A percentile compares a stretch with the other conserved stretches of the same genome.
Evolutionary conservation across 2,888 invertebrate genomes (phyloP).

Genomic region (Dasypolia templi): DNA sequence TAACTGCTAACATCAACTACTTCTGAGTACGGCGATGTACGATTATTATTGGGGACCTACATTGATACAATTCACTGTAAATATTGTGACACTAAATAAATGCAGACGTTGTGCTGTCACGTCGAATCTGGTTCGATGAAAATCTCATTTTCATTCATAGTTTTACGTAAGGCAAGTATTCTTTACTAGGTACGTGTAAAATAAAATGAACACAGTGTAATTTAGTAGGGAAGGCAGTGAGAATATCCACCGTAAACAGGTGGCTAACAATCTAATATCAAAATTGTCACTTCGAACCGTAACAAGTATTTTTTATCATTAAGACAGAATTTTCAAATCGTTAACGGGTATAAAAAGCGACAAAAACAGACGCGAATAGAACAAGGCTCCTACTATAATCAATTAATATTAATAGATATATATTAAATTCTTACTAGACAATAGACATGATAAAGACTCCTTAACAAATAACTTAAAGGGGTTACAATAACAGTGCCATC

Average conservation of each 20-base stretch:
- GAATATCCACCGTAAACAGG: conserved; percentile 74
- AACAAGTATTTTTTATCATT: conserved; percentile 75
- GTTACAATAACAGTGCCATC: conserved; percentile 88
- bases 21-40: conserved; percentile 45
- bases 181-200: conserved; percentile 71
- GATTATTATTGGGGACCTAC: conserved; percentile 34
- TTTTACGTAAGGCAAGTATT: conserved; percentile 80
- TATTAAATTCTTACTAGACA: conserved; percentile 90
- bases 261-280: conserved; percentile 77
- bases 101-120: conserved; percentile 82
- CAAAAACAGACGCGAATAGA: conserved; percentile 84
- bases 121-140: conserved; percentile 70
- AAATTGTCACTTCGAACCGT: conserved; percentile 75
- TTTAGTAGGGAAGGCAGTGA: conserved; percentile 84
- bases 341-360: conserved; percentile 85
- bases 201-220: conserved; percentile 84
- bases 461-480: conserved; percentile 89
- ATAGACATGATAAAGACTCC: conserved; percentile 89
- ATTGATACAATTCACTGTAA: conserved; percentile 49
- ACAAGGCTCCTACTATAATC: conserved; percentile 86
- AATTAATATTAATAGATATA: conserved; percentile 84
- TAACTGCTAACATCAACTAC: conserved; percentile 64
- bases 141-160: conserved; percentile 75
- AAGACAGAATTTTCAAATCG: conserved; percentile 78
- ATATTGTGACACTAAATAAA: conserved; percentile 79